Evolutionary conservation across 2,888 invertebrate genomes (phyloP), one percentile per base, ranked within the genome.

Genomic region (Gibbula magus): DNA sequence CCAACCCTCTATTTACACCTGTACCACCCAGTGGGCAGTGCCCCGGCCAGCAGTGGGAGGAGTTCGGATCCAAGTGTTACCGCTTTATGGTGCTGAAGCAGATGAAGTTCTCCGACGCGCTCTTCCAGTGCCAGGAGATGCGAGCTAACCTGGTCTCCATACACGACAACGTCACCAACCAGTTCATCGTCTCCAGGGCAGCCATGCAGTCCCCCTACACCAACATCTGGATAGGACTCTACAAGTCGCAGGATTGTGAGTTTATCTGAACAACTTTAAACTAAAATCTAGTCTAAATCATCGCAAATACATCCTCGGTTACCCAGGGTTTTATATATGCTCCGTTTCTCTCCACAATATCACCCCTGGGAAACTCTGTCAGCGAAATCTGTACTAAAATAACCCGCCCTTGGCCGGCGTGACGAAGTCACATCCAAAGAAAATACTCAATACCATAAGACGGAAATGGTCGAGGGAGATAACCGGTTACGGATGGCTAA

Each of bases 151-250:
- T 89, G 35, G 85, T 87, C 0, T 86, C 87, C n/a, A 83, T 89
- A 10, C 88, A 88, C 53, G 85, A 86, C 77, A 79, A 79, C 56
- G 70, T 78, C 22, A 83, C 84, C 18, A 85, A 85, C 66, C 56
- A 81, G 52, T 87, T 80, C 66, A 83, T 89, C 3, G 79, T 83
- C 3, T 79, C 54, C 16, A 83, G 77, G 0, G 75, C 86, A 78
- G 25, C 77, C 1, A 70, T 73, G 8, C 78, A 82, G 51, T 83
- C 85, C 0, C 32, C 81, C 7, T 45, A 45, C 45, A 82, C 80
- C 45, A 84, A 83, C 16, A 85, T 88, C 80, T 89, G 89, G 89
- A 81, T 85, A 8, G 85, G 87, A 76, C 81, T 88, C 10, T 86
- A 87, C 76, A 86, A 86, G 35, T 86, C 88, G 32, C 56, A 84